phyloP scores from a whole-genome alignment of 2,888 invertebrate genomes.

The Xylophagus ater region DNA sequence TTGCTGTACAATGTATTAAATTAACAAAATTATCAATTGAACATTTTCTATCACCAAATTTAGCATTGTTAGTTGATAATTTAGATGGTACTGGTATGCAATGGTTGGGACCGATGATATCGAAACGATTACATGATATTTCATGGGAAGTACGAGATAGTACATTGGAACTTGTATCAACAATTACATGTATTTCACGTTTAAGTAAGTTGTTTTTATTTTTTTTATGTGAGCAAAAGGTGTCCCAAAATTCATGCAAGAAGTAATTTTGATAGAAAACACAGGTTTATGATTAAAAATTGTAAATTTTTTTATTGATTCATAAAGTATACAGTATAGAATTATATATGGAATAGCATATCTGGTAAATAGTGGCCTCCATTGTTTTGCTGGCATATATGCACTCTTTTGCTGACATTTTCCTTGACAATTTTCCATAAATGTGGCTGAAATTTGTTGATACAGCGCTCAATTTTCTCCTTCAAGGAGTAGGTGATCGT shows the following conservation, averaged over 20 bases:
- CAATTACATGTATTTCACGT: constrained; percentile 57
- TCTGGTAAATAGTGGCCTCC: too few species aligned
- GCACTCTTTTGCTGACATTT: too few species aligned
- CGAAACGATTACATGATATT: constrained; percentile 56
- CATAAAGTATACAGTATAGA: too few species aligned
- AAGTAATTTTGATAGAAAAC: too few species aligned
- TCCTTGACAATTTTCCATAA: too few species aligned
- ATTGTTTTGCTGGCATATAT: too few species aligned
- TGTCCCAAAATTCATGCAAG: too few species aligned
- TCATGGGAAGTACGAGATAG: constrained; percentile 74
- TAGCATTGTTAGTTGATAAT: constrained; percentile 59
- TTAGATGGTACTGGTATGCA: constrained; percentile 52
- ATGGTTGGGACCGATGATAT: constrained; percentile 54
- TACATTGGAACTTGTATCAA: constrained; percentile 58
- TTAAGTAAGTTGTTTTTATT: constrained; percentile 46
- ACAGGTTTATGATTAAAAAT: neutral
- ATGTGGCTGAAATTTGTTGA: too few species aligned
- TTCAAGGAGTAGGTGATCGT: too few species aligned
- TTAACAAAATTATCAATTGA: constrained; percentile 57
- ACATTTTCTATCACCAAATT: constrained; percentile 66
- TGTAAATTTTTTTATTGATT: neutral
- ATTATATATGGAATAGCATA: too few species aligned
- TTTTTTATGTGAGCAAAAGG: neutral
- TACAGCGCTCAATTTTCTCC: too few species aligned
- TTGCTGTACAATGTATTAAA: constrained; percentile 58